Percentiles rank a stretch among this genome's conserved stretches.
Evolutionary conservation across 2,113 vertebrate species (phyloP).

Genomic region (Proteles cristata): DNA sequence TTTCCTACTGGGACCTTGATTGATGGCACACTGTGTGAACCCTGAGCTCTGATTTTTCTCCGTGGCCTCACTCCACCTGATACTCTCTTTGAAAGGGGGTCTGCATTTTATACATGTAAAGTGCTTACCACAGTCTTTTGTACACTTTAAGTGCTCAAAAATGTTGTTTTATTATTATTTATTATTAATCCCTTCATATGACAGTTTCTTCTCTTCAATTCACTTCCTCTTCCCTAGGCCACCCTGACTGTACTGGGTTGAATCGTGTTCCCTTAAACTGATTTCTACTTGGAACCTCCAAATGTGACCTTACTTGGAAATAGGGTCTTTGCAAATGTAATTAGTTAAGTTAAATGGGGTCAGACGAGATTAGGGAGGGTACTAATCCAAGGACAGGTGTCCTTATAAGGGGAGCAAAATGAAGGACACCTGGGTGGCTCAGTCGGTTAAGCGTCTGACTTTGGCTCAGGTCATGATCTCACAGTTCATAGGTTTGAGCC

Average conservation of each 20-base stretch:
- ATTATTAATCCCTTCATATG: neutral
- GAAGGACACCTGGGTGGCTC: neutral
- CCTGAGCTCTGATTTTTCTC: neutral
- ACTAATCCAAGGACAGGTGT: neutral
- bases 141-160: too few species aligned
- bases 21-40: neutral
- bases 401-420: neutral
- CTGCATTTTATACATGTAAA: neutral
- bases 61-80: neutral
- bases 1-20: neutral
- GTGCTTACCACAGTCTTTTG: neutral
- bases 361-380: neutral
- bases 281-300: neutral
- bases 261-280: neutral
- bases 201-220: neutral
- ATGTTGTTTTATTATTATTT: neutral
- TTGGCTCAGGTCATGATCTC: too few species aligned
- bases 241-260: neutral
- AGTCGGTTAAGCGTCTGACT: too few species aligned
- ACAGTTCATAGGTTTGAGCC: too few species aligned
- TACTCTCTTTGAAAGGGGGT: neutral
- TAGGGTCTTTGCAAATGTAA: neutral
- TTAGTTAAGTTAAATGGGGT: neutral
- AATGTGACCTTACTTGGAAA: neutral
- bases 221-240: neutral